Conservation (phyloP, 2,113 vertebrate species). For the Emydura subglobosa region DNA sequence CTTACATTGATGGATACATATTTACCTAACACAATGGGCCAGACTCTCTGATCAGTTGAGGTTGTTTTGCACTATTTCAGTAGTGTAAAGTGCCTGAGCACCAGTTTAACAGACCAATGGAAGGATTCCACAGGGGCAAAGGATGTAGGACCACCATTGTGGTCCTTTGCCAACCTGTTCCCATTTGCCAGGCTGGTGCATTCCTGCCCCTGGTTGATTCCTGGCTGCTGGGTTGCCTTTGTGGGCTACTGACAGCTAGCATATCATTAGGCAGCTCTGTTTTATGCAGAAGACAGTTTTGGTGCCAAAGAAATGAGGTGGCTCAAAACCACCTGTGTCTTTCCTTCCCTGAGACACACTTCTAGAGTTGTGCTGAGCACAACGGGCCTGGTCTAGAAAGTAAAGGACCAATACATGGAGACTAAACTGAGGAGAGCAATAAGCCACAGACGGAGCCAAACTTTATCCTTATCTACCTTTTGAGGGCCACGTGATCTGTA, state of each 20-base stretch:
- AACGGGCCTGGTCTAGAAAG: neutral
- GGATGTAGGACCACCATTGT: no score
- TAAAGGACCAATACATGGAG: neutral
- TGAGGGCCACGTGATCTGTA: neutral
- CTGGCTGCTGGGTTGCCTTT: neutral
- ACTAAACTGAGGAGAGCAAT: neutral
- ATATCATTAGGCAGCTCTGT: neutral
- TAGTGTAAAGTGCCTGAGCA: neutral
- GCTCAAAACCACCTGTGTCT: neutral
- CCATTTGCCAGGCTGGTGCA: neutral
- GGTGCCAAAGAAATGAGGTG: neutral
- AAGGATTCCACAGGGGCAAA: neutral
- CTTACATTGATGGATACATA: rapidly evolving
- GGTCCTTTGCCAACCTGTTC: neutral
- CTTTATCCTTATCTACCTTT: neutral
- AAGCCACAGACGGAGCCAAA: neutral
- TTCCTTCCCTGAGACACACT: neutral
- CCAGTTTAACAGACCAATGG: neutral
- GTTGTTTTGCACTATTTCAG: neutral
- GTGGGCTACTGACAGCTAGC: neutral
- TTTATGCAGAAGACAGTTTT: neutral
- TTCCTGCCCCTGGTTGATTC: rapidly evolving
- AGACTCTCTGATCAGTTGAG: neutral
- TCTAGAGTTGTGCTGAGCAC: neutral
- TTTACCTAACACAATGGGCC: neutral